Conservation (phyloP, 2,888 invertebrate species). For the Tinea pellionella region DNA sequence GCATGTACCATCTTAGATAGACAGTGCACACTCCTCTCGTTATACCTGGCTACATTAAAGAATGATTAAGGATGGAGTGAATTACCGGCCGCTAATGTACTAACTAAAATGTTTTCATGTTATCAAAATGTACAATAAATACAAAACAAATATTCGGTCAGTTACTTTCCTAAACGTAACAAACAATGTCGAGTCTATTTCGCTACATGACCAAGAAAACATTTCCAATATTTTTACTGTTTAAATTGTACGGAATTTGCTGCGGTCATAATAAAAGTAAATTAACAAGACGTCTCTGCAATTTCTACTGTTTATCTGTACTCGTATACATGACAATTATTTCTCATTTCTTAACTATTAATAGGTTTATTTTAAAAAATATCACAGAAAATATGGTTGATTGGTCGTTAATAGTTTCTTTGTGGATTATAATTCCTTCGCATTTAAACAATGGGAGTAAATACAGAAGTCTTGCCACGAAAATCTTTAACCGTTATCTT, state of each 20-base stretch:
- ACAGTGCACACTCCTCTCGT: too few species aligned
- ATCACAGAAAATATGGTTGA: background rate
- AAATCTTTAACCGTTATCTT: background rate
- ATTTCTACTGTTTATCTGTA: background rate
- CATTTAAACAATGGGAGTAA: background rate
- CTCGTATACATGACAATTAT: background rate
- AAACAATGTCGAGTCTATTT: background rate
- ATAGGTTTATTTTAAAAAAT: background rate
- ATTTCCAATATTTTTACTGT: conserved; percentile 1
- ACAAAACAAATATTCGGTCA: too few species aligned
- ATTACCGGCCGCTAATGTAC: too few species aligned
- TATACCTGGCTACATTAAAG: too few species aligned
- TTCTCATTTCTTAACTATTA: background rate
- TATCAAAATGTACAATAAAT: too few species aligned
- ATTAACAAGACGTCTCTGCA: background rate
- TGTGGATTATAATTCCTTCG: conserved; percentile 5
- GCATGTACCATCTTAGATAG: too few species aligned
- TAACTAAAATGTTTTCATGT: too few species aligned
- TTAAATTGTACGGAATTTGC: conserved; percentile 5
- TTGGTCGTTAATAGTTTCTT: background rate
- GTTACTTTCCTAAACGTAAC: too few species aligned
- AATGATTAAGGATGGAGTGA: too few species aligned
- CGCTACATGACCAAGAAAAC: background rate
- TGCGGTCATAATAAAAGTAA: conserved; percentile 1
- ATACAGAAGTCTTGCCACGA: background rate